phyloP scores from a whole-genome alignment of 2,113 vertebrate genomes.

The Dipodomys merriami region DNA sequence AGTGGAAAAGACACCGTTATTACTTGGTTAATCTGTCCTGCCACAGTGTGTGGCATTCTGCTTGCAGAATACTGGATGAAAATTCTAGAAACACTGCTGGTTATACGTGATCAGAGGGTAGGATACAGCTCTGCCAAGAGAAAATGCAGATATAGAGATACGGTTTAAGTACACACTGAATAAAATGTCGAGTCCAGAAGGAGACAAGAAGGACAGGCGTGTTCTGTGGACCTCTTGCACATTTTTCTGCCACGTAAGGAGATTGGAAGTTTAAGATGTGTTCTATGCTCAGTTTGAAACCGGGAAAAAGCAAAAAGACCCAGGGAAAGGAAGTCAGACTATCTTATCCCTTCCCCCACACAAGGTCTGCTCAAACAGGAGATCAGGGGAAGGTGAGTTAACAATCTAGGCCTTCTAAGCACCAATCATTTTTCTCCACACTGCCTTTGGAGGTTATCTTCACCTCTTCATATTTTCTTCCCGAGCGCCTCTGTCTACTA shows the following conservation, averaged over 20 bases:
- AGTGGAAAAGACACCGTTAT: not conserved
- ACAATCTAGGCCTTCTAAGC: conserved; percentile 5
- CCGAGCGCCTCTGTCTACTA: not conserved
- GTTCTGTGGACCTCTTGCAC: not conserved
- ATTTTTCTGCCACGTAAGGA: conserved; percentile 22
- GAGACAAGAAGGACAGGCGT: not conserved
- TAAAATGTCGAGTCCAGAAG: not conserved
- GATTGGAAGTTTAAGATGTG: conserved; percentile 19
- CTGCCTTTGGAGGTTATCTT: not conserved
- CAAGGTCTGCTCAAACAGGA: conserved; percentile 10
- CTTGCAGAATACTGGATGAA: conserved; percentile 10
- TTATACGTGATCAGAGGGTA: not conserved
- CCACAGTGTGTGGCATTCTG: not conserved
- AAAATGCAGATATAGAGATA: not conserved
- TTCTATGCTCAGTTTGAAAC: conserved; percentile 32
- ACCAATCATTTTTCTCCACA: not conserved
- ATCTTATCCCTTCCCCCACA: conserved; percentile 24
- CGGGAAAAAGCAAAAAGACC: conserved; percentile 25
- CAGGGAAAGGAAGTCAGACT: conserved; percentile 19
- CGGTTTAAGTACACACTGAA: not conserved
- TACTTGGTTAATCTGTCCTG: not conserved
- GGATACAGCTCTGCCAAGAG: not conserved
- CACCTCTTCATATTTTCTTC: not conserved
- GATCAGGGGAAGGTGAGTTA: not conserved
- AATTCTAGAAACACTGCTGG: conserved; percentile 9